Evolutionary conservation across 2,113 vertebrate genomes (phyloP), one percentile per base, ranked within the genome.

Genomic region (Vidua chalybeata): DNA sequence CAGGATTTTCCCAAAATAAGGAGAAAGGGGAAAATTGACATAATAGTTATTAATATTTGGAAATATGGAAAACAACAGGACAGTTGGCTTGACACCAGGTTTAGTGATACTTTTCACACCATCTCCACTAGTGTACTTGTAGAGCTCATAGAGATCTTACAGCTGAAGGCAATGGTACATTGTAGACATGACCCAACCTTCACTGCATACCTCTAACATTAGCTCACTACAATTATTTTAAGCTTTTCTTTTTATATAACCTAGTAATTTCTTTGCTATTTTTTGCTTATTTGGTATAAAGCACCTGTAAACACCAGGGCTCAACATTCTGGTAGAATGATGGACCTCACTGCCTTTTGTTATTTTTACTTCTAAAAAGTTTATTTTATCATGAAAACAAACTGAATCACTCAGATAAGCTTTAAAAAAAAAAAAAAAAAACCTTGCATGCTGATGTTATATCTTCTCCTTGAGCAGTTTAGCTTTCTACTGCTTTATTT

Each of bases 241-340:
- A 79, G 75, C 43, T 88, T 66, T 84, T 91, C 84, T 95, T 97
- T 97, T 96, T 91, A 93, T 94, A 95, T 84, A 87, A 97, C 54
- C 84, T 71, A 94, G 45, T 77, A 82, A 96, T 96, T 97, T 96
- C 64, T 86, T 86, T 89, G 56, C 85, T 95, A 90, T 97, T 96
- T 97, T 96, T 91, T 92, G 37, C 67, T 49, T 62, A 37, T 35
- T 61, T 75, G 88, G 66, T 88, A 28, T 61, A 79, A 75, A 91
- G 39, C 89, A 93, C 81, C 81, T 96, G 69, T 96, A 83, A 96
- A 95, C 72, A 94, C 22, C 45, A 90, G 52, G 39, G n/a, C n/a
- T 71, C 30, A 35, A 55, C 7, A 14, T 92, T 61, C 75, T 95
- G 35, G 26, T 71, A 68, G 76, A 67, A 91, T 54, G 63, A 21